Base-by-base conservation (phyloP, 2,797 vertebrate species). In the Heterohyrax brucei region DNA sequence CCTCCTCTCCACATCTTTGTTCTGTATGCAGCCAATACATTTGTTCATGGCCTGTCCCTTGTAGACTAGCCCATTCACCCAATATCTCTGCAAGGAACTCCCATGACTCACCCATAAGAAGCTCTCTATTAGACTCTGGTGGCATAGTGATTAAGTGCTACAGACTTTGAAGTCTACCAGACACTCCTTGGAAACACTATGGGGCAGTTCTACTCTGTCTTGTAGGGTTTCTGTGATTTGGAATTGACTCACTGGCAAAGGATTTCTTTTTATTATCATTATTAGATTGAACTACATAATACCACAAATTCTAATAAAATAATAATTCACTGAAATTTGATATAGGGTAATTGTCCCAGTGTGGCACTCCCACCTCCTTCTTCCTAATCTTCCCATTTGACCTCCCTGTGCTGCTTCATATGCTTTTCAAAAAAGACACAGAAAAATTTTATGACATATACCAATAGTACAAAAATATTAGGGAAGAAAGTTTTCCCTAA, bases 361-460 rank as follows among this genome's bases (percentile, higher is more conserved):
- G 82, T 76, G 9, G 10, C 62, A 76, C 10, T 10, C 4, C 26
- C 10, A 0, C 28, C 28, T 68, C 61, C 44, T 3, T 72, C 50
- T 26, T 88, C 84, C 30, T 16, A 48, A 4, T 72, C 50, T 28
- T 88, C 81, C 39, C 16, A 53, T 44, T 59, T 48, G 53, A 39
- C 10, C 5, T 62, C 48, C 44, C 46, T 56, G 56, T 82, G 13
- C 39, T 24, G 61, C 24, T 46, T 86, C 64, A 68, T 9, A 75
- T n/a, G 56, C 66, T 53, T 93, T 86, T 48, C 72, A 78, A 61
- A 80, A 68, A 92, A 94, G 75, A 88, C 33, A 70, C 39, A 39
- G n/a, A 70, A 30, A 93, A 91, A 44, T 12, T 96, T 97, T 94
- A 61, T 80, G 83, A 83, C 92, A 26, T n/a, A 78, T 19, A 75